phyloP scores from a whole-genome alignment of 2,888 invertebrate genomes.

The Electrophaes corylata region DNA sequence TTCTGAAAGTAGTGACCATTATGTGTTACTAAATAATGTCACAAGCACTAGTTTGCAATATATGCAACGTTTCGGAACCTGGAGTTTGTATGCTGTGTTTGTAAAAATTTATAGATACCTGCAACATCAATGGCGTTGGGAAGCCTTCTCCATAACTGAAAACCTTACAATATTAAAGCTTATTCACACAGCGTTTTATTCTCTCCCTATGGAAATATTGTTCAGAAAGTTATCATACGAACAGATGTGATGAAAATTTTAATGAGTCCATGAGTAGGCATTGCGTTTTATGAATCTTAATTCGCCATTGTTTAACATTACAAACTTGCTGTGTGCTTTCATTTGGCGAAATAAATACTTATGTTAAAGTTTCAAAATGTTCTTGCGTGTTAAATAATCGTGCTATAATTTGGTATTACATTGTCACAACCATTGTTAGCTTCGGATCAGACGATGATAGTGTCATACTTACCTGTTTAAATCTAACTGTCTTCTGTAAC shows the following conservation, averaged over 20 bases:
- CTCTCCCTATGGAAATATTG: constrained; percentile 10
- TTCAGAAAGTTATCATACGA: constrained; percentile 27
- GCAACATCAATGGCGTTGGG: no score
- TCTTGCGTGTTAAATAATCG: constrained; percentile 27
- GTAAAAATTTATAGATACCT: no score
- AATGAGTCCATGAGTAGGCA: constrained; percentile 21
- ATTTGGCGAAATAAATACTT: constrained; percentile 34
- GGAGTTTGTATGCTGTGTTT: no score
- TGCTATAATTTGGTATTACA: constrained; percentile 25
- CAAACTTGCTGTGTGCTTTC: constrained; percentile 26
- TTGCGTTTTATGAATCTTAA: constrained; percentile 32
- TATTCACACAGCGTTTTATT: background rate
- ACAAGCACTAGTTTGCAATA: no score
- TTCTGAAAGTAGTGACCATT: no score
- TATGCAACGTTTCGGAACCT: no score
- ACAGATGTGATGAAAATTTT: constrained; percentile 28
- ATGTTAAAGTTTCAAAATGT: constrained; percentile 25
- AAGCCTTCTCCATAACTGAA: no score
- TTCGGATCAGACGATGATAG: constrained; percentile 14
- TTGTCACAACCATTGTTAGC: constrained; percentile 22
- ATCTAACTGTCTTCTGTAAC: constrained; percentile 1
- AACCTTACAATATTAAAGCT: background rate
- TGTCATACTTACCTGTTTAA: constrained; percentile 1
- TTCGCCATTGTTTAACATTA: constrained; percentile 34
- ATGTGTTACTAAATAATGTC: no score